phyloP scores from a whole-genome alignment of 2,888 invertebrate genomes.

The Melanophora roralis region DNA sequence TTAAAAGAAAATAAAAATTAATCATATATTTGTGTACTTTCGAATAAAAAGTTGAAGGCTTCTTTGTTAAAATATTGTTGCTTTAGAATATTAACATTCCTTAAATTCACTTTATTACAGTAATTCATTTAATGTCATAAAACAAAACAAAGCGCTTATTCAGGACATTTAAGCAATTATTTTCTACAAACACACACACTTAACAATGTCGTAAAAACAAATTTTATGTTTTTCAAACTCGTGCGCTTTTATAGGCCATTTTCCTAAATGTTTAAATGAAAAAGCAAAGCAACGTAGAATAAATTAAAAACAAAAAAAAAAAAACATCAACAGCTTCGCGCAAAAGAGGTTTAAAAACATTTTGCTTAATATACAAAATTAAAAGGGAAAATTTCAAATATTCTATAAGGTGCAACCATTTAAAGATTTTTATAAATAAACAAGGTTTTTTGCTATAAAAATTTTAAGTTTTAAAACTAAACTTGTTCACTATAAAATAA shows the following conservation, averaged over 20 bases:
- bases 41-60: no score
- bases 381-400: neutral
- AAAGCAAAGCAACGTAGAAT: neutral
- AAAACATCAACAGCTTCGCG: neutral
- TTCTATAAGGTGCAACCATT: neutral
- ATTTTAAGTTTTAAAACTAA: neutral
- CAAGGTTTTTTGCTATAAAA: neutral
- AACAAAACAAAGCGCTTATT: neutral
- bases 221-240: neutral
- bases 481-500: neutral
- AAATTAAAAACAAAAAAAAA: conserved; percentile 4
- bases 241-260: conserved; percentile 1
- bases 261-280: neutral
- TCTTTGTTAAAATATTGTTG: no score
- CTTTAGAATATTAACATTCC: neutral
- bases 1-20: no score
- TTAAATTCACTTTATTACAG: neutral
- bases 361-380: neutral
- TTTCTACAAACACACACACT: no score
- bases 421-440: neutral
- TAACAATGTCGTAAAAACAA: neutral
- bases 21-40: no score
- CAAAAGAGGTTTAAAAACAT: conserved; percentile 1
- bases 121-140: neutral
- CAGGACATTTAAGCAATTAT: neutral